These are phyloP conservation scores for Jaculus jaculus DNA, from an alignment of 2,113 vertebrate genomes.

Conservation along the genomic window DNA sequence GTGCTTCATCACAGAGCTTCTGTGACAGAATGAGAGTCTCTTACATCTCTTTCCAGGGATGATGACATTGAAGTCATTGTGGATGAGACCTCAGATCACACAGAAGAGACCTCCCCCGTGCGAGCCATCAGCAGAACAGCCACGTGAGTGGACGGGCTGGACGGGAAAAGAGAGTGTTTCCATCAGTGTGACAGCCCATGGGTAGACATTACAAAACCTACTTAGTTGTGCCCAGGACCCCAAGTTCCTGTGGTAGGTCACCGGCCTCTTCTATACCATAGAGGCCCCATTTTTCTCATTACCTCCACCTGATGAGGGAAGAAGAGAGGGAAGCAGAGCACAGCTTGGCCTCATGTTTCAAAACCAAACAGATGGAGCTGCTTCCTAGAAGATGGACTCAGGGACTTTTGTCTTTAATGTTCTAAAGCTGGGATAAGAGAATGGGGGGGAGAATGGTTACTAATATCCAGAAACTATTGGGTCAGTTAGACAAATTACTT, in stretches of 20 bases:
- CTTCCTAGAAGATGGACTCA: neutral
- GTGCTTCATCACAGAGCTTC: neutral
- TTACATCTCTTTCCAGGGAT: slow-evolving; percentile 87
- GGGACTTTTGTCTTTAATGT: neutral
- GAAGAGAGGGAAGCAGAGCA: neutral
- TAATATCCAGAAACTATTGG: neutral
- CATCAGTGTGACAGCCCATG: accelerated
- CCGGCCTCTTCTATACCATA: accelerated
- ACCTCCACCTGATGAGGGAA: neutral
- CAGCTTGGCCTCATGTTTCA: neutral
- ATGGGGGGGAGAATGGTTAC: neutral
- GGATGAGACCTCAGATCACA: slow-evolving; percentile 90
- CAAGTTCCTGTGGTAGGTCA: neutral
- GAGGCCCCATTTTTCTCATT: accelerated
- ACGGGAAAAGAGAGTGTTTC: neutral
- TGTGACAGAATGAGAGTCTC: slow-evolving; percentile 46
- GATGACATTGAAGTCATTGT: slow-evolving; percentile 97
- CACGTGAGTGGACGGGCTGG: slow-evolving; percentile 83
- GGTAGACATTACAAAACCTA: neutral
- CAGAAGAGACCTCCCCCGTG: slow-evolving; percentile 89
- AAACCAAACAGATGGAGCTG: neutral
- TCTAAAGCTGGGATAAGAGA: neutral
- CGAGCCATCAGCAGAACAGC: slow-evolving; percentile 84
- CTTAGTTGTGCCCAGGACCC: accelerated
- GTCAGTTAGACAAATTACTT: neutral